Evolutionary conservation across 1,140 invertebrate genomes (phyloP).

Genomic region (Drosophila rhopaloa): DNA sequence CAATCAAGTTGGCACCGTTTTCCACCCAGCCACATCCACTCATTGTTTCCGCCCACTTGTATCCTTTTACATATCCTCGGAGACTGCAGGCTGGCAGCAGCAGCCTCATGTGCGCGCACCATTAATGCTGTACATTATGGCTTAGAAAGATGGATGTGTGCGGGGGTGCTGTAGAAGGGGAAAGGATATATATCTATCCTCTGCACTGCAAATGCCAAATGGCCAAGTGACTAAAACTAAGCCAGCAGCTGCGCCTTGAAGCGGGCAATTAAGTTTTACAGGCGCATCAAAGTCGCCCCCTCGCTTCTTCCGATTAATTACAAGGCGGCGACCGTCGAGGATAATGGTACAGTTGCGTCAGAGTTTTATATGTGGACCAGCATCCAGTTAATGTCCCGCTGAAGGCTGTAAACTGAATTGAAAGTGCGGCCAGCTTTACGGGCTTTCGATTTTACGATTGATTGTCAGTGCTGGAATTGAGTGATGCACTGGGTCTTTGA

Average conservation of each 20-base stretch:
- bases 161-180: not conserved
- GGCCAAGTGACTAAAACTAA: conserved; percentile 60
- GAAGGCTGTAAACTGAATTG: conserved; percentile 20
- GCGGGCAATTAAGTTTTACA: conserved; percentile 71
- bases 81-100: conserved; percentile 26
- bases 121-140: conserved; percentile 75
- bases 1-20: conserved; percentile 67
- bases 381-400: conserved; percentile 11
- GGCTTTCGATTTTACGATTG: conserved; percentile 25
- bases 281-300: conserved; percentile 39
- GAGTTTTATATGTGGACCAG: conserved; percentile 8
- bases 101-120: conserved; percentile 58
- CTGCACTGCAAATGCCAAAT: conserved; percentile 33
- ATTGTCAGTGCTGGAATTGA: conserved; percentile 6
- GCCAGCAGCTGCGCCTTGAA: conserved; percentile 60
- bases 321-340: conserved; percentile 16
- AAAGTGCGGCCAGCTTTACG: conserved; percentile 20
- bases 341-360: conserved; percentile 14
- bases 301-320: conserved; percentile 63
- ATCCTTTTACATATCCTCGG: conserved; percentile 68
- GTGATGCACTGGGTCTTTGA: not conserved
- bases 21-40: conserved; percentile 9
- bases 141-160: conserved; percentile 24
- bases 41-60: conserved; percentile 53
- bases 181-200: not conserved